Percentiles rank a stretch among this genome's conserved stretches.
phyloP scores from a whole-genome alignment of 2,797 vertebrate genomes.

The Poeciliopsis turneri region DNA sequence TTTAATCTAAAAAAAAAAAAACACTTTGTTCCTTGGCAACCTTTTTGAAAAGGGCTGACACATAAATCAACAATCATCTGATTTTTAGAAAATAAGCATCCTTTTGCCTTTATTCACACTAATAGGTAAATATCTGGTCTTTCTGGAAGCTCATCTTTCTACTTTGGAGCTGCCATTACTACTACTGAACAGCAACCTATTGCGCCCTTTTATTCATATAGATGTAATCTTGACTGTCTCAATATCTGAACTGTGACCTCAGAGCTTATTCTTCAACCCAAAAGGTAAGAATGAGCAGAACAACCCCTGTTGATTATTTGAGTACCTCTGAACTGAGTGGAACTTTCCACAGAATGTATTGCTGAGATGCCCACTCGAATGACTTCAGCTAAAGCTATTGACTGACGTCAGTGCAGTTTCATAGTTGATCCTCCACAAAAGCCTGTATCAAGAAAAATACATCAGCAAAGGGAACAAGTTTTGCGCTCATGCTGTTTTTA shows the following conservation, averaged over 20 bases:
- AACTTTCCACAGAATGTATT: constrained; percentile 16
- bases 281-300: background rate
- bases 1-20: background rate
- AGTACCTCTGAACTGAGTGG: constrained; percentile 14
- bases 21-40: background rate
- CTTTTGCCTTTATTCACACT: background rate
- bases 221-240: background rate
- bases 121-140: background rate
- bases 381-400: constrained; percentile 10
- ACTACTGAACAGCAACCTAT: background rate
- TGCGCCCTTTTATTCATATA: background rate
- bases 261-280: background rate
- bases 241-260: background rate
- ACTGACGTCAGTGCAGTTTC: constrained; percentile 15
- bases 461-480: background rate
- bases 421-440: constrained; percentile 16
- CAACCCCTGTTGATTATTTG: constrained; percentile 12
- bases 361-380: constrained; percentile 16
- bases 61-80: background rate
- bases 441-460: background rate
- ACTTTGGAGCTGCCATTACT: background rate
- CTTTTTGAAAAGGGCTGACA: background rate
- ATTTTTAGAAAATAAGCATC: background rate
- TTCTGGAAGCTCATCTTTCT: background rate
- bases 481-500: constrained; percentile 2